Evolutionary conservation across 2,888 invertebrate genomes (phyloP).

Genomic region (Lydus trimaculatus): DNA sequence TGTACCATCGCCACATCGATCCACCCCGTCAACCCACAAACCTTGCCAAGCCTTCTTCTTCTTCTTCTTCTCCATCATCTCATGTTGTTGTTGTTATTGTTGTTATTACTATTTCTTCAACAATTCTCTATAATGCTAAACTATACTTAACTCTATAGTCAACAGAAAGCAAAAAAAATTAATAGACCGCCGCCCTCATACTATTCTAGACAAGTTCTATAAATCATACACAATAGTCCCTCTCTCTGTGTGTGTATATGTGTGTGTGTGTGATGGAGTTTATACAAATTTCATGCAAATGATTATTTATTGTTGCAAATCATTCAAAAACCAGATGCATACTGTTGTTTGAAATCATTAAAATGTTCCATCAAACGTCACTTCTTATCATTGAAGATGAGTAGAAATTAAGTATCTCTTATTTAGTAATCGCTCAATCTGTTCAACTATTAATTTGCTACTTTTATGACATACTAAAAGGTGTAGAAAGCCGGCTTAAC

Average conservation of each 20-base stretch:
- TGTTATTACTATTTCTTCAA: slow-evolving; percentile 25
- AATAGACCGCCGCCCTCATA: slow-evolving; percentile 25
- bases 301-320: slow-evolving; percentile 33
- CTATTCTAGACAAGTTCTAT: slow-evolving; percentile 18
- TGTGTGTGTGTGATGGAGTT: slow-evolving; percentile 26
- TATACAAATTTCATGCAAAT: slow-evolving; percentile 27
- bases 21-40: slow-evolving; percentile 50
- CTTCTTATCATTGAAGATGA: neutral
- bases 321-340: slow-evolving; percentile 30
- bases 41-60: slow-evolving; percentile 45
- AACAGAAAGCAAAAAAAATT: slow-evolving; percentile 24
- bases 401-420: neutral
- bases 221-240: slow-evolving; percentile 32
- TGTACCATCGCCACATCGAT: slow-evolving; percentile 38
- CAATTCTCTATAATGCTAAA: slow-evolving; percentile 27
- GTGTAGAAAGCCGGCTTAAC: too few species aligned
- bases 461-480: neutral
- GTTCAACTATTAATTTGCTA: neutral
- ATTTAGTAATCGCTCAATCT: neutral
- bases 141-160: slow-evolving; percentile 33
- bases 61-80: neutral
- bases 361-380: neutral
- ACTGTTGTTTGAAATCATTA: slow-evolving; percentile 8
- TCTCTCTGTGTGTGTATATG: too few species aligned
- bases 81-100: too few species aligned